These are phyloP conservation scores for Phyllotis vaccarum DNA, from an alignment of 2,797 vertebrate species.

Conservation along the genomic window DNA sequence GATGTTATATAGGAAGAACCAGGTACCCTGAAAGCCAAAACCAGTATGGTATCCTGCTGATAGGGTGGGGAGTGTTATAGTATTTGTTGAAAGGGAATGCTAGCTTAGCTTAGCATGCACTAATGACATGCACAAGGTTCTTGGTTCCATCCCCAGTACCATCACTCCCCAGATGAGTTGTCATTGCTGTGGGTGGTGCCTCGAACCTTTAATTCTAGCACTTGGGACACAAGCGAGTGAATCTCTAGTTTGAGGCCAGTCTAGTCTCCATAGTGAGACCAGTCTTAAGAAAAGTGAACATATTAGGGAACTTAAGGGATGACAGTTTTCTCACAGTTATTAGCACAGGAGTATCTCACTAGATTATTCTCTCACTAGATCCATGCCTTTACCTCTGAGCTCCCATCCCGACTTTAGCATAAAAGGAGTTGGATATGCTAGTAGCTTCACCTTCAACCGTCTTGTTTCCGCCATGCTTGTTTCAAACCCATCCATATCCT, in stretches of 20 bases:
- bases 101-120: background rate
- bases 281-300: conserved; percentile 6
- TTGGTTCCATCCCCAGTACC: background rate
- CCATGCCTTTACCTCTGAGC: background rate
- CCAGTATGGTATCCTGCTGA: background rate
- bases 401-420: background rate
- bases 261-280: background rate
- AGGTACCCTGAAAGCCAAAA: background rate
- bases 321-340: background rate
- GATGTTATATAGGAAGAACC: background rate
- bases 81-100: conserved; percentile 19
- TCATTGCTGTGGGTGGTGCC: background rate
- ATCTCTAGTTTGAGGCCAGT: background rate
- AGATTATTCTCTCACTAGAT: background rate
- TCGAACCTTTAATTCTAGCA: background rate
- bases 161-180: background rate
- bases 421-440: background rate
- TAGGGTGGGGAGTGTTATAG: background rate
- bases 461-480: background rate
- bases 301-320: background rate
- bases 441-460: background rate
- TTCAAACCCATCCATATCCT: background rate
- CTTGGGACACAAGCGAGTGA: background rate
- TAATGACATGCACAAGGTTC: background rate
- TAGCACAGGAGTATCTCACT: background rate